phyloP scores from a whole-genome alignment of 1,140 invertebrate genomes.

The Hycleus phaleratus region DNA sequence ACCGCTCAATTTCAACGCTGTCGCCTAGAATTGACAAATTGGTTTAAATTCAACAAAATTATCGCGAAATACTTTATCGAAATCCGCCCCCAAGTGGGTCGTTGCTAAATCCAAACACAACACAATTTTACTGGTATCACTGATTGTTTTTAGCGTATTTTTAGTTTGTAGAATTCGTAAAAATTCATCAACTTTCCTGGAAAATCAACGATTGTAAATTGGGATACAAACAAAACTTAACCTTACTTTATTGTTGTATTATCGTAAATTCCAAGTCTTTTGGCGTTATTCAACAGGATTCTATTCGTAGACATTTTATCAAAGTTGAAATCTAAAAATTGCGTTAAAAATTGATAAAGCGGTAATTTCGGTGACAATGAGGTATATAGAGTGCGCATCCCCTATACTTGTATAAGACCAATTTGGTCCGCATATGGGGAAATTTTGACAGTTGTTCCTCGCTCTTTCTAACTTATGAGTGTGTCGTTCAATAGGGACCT shows the following conservation, averaged over 20 bases:
- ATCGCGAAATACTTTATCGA: conserved; percentile 30
- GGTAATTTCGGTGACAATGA: no score
- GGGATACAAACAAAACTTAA: background rate
- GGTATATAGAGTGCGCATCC: no score
- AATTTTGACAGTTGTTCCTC: no score
- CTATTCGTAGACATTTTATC: conserved; percentile 4
- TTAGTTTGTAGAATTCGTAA: conserved; percentile 30
- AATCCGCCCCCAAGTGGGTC: conserved; percentile 12
- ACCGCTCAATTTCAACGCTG: conserved; percentile 38
- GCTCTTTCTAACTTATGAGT: no score
- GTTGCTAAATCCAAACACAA: conserved; percentile 36
- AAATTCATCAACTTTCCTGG: conserved; percentile 34
- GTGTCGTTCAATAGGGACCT: no score
- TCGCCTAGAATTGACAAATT: conserved; percentile 31
- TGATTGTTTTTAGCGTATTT: conserved; percentile 24
- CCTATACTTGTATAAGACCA: no score
- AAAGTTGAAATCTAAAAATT: no score
- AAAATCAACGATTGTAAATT: conserved; percentile 16
- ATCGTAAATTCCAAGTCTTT: conserved; percentile 22
- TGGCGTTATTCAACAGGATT: conserved; percentile 16
- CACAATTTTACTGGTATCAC: conserved; percentile 30
- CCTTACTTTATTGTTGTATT: conserved; percentile 21
- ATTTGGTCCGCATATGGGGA: no score
- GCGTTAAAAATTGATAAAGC: no score
- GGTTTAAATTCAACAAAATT: background rate